These are phyloP conservation scores for Trypoxylus dichotomus DNA, from an alignment of 1,140 invertebrate genomes.

Conservation along the genomic window DNA sequence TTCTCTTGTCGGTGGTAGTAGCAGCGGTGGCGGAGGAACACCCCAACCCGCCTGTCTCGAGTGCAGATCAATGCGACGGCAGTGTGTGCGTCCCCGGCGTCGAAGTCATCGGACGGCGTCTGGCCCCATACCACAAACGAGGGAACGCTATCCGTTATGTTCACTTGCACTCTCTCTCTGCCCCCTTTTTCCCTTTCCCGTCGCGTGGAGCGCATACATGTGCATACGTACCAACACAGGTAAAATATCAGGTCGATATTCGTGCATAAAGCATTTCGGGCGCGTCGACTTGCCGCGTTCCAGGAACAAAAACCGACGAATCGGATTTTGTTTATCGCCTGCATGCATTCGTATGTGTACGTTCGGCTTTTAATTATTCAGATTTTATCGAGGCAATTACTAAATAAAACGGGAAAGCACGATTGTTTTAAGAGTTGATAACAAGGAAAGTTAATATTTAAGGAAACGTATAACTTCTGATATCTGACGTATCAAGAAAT, in stretches of 20 bases:
- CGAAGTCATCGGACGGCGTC: constrained; percentile 29
- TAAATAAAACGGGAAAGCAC: not conserved
- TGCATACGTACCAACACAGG: not conserved
- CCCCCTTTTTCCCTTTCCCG: constrained; percentile 11
- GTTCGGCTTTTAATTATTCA: not conserved
- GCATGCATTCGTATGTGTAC: not conserved
- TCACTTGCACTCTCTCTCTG: constrained; percentile 18
- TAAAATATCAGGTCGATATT: not conserved
- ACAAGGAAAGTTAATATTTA: not conserved
- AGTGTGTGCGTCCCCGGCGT: constrained; percentile 26
- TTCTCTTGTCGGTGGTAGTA: constrained; percentile 24
- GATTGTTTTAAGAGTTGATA: no score
- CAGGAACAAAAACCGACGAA: not conserved
- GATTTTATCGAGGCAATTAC: not conserved
- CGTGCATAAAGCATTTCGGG: not conserved
- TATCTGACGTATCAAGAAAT: not conserved
- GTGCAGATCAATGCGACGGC: constrained; percentile 41
- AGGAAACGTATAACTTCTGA: not conserved
- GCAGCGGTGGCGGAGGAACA: constrained; percentile 23
- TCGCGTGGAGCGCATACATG: not conserved
- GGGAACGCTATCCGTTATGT: not conserved
- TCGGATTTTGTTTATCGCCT: not conserved
- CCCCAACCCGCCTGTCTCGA: constrained; percentile 37
- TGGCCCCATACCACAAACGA: constrained; percentile 28
- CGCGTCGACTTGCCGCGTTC: not conserved